Percentiles rank a stretch among this genome's conserved stretches.
Evolutionary conservation across 2,797 vertebrate species (phyloP).

Genomic region (Podarcis siculus): DNA sequence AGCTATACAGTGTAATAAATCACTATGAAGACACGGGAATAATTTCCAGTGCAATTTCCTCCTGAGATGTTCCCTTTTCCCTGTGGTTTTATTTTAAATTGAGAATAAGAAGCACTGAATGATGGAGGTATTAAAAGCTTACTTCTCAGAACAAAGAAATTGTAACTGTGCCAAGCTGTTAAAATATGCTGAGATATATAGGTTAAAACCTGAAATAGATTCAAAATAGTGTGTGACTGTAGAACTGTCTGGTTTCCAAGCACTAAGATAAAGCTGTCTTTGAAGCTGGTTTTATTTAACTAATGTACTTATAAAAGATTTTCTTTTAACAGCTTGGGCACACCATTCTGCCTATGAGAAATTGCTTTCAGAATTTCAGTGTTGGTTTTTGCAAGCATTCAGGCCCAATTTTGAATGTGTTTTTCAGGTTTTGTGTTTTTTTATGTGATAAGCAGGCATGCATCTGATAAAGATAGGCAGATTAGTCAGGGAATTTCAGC

Average conservation of each 20-base stretch:
- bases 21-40: conserved; percentile 19
- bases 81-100: conserved; percentile 46
- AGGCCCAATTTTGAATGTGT: conserved; percentile 4
- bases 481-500: not conserved
- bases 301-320: conserved; percentile 15
- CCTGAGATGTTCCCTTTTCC: conserved; percentile 25
- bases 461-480: not conserved
- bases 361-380: not conserved
- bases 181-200: conserved; percentile 35
- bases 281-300: conserved; percentile 41
- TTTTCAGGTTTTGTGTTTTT: conserved; percentile 26
- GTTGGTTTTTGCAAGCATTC: not conserved
- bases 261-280: conserved; percentile 13
- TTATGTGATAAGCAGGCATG: not conserved
- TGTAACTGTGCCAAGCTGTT: conserved; percentile 37
- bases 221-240: not conserved
- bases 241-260: conserved; percentile 19
- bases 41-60: conserved; percentile 19
- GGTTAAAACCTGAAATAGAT: conserved; percentile 41
- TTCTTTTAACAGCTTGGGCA: not conserved
- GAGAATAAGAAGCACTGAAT: conserved; percentile 5
- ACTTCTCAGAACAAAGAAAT: conserved; percentile 20
- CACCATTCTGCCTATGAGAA: conserved; percentile 29
- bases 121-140: conserved; percentile 23
- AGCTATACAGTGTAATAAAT: conserved; percentile 36